Percentiles rank a stretch among this genome's conserved stretches.
These are phyloP conservation scores for Dryobotodes eremita DNA, from an alignment of 2,888 invertebrate species.

Conservation along the genomic window DNA sequence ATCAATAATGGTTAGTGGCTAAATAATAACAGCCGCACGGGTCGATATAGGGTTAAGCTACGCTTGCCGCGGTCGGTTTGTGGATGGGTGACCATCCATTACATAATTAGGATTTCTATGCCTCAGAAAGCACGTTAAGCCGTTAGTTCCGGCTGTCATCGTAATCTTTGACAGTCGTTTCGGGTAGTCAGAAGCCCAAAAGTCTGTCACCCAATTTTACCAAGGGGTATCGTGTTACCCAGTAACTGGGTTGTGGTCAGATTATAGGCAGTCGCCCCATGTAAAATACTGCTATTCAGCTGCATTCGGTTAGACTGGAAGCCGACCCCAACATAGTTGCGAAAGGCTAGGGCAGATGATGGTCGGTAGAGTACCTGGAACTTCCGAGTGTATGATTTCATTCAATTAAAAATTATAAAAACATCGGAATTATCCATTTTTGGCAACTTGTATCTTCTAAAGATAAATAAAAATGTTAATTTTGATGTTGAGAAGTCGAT, in stretches of 20 bases:
- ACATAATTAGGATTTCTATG: background rate
- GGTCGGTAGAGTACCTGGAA: background rate
- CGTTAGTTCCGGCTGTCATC: background rate
- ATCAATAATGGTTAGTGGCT: background rate
- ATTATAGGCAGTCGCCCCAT: background rate
- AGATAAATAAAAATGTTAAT: conserved; percentile 39
- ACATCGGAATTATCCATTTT: background rate
- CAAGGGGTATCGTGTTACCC: background rate
- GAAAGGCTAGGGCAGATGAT: background rate
- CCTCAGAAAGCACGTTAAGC: background rate
- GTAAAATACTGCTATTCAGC: background rate
- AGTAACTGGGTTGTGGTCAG: background rate
- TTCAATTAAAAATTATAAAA: background rate
- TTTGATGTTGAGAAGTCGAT: conserved; percentile 45
- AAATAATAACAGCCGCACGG: background rate
- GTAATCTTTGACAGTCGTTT: background rate
- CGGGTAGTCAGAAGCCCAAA: background rate
- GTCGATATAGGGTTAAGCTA: background rate
- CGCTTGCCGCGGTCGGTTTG: background rate
- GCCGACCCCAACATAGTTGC: background rate
- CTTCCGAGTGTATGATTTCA: background rate
- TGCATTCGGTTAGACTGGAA: background rate
- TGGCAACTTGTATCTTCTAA: conserved; percentile 28
- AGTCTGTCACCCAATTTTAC: background rate
- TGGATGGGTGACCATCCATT: background rate